A percentile compares a stretch with the other conserved stretches of the same genome.
Conservation (phyloP, 2,888 invertebrate genomes). For the Cataglyphis albicans region DNA sequence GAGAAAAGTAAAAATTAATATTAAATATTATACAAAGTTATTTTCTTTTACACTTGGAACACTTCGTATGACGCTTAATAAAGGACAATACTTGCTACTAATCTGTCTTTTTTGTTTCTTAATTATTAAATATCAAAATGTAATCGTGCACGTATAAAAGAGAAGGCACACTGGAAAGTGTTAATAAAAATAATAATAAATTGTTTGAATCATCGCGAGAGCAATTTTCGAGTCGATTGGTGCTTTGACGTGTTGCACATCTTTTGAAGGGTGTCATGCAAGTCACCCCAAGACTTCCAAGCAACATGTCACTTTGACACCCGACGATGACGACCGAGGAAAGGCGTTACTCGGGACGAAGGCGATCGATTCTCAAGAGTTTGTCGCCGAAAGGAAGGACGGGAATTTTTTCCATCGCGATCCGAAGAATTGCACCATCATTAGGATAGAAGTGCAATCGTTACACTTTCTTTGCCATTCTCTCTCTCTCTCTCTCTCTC, state of each 20-base stretch:
- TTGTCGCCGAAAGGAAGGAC: conserved; percentile 46
- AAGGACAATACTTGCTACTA: background rate
- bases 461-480: conserved; percentile 72
- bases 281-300: conserved; percentile 36
- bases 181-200: background rate
- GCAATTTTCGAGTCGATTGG: conserved; percentile 41
- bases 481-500: background rate
- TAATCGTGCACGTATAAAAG: background rate
- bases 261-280: conserved; percentile 2
- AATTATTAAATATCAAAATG: conserved; percentile 2
- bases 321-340: conserved; percentile 1
- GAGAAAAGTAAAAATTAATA: background rate
- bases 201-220: background rate
- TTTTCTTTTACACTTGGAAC: background rate
- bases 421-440: conserved; percentile 68
- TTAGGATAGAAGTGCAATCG: conserved; percentile 69
- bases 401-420: conserved; percentile 43
- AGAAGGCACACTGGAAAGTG: background rate
- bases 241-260: background rate
- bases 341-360: conserved; percentile 18
- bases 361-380: conserved; percentile 42
- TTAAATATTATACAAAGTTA: background rate
- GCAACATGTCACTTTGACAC: conserved; percentile 29
- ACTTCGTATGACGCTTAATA: background rate
- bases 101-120: background rate